phyloP scores from a whole-genome alignment of 2,113 vertebrate genomes.

The Labeo rohita region DNA sequence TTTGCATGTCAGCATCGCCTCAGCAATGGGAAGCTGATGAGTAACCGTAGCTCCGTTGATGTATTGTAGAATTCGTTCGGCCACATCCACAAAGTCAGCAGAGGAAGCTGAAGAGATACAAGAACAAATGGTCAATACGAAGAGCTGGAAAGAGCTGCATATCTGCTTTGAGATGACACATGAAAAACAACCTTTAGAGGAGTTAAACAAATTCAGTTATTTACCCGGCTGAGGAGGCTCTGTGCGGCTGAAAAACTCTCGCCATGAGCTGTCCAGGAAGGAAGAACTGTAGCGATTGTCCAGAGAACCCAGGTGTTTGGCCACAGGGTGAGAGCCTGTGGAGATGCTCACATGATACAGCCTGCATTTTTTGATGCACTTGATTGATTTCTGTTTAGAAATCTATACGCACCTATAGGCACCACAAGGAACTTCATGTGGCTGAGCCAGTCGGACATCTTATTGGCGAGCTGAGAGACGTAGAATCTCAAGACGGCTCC shows the following conservation, averaged over 20 bases:
- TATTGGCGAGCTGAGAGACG: constrained; percentile 87
- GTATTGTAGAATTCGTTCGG: constrained; percentile 77
- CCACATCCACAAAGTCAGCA: constrained; percentile 76
- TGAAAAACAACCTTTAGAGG: neutral
- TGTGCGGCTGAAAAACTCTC: constrained; percentile 77
- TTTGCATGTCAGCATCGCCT: constrained; percentile 84
- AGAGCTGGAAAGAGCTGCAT: neutral
- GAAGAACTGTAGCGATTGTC: constrained; percentile 75
- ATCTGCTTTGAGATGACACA: neutral
- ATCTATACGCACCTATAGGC: constrained; percentile 79
- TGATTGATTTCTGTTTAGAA: neutral
- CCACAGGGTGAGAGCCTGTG: constrained; percentile 80
- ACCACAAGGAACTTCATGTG: constrained; percentile 89
- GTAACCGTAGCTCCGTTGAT: constrained; percentile 72
- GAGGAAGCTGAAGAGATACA: constrained; percentile 32
- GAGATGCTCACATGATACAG: neutral
- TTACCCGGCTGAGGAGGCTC: constrained; percentile 76
- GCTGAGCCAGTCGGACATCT: constrained; percentile 88
- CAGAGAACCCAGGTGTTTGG: constrained; percentile 77
- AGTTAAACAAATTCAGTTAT: neutral
- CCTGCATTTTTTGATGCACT: neutral
- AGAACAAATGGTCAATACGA: neutral
- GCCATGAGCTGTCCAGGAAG: constrained; percentile 80
- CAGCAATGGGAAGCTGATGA: constrained; percentile 80
- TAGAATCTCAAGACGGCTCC: constrained; percentile 88